Evolutionary conservation across 2,797 vertebrate genomes (phyloP), one percentile per base, ranked within the genome.

Genomic region (Pseudopleuronectes americanus): DNA sequence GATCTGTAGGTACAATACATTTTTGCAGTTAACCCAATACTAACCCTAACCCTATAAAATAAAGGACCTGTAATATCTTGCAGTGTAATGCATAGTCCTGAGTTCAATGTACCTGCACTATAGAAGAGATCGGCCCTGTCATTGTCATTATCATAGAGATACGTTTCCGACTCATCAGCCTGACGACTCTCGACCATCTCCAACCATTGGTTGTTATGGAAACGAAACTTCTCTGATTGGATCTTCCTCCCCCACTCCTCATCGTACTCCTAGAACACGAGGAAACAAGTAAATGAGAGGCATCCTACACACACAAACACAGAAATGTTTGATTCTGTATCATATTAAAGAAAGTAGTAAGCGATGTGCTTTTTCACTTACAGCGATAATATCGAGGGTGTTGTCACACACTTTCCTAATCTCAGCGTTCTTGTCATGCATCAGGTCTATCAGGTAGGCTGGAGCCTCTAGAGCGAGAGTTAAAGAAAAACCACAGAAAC

Each of bases 181-280:
- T 98, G 96, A 22, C 96, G 95, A 74, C 95, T 97, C 90, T 98
- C 97, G 3, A 97, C 96, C 97, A 98, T 98, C 86, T 98, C 97
- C 77, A 98, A 66, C 97, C 97, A 98, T 85, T 98, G 97, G 43
- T 97, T 97, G 90, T 98, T 98, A 84, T 98, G 96, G 95, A 96
- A 98, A 28, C 96, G 95, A 57, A 98, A 98, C 84, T 98, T 98
- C 83, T 97, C 96, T 0, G 96, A 96, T 85, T 98, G 97, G 77
- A 98, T 98, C 89, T 98, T 98, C 87, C 95, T 95, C 24, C 97
- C 97, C 97, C 97, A 98, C 84, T 97, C 96, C 78, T 97, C 96
- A 74, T 98, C 97, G 28, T 98, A 98, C 86, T 98, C 97, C 97
- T 98, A 71, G 3, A 55, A 53, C 62, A 47, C 3, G 0, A 43